Conservation (phyloP, 2,797 vertebrate genomes). For the Danio jaintianensis region DNA sequence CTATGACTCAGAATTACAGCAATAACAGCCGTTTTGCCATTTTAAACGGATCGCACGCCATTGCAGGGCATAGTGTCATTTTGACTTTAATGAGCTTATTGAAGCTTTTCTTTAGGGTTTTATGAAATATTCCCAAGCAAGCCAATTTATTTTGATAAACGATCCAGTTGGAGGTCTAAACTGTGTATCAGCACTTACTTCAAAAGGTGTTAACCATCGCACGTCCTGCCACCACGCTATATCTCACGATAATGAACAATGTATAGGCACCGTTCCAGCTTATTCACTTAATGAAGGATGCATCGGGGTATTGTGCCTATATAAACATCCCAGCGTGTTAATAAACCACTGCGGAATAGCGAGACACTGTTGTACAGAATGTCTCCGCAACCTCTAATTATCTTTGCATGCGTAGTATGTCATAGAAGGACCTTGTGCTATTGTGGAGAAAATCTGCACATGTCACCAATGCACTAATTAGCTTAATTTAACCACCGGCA, state of each 20-base stretch:
- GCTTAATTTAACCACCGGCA: constrained; percentile 13
- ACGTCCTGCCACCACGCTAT: background rate
- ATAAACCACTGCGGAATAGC: constrained; percentile 25
- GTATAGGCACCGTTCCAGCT: constrained; percentile 34
- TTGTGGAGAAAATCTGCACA: constrained; percentile 31
- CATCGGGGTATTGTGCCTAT: constrained; percentile 12
- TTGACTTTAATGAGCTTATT: constrained; percentile 31
- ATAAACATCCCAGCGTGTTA: constrained; percentile 21
- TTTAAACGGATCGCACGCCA: constrained; percentile 20
- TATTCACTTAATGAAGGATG: constrained; percentile 37
- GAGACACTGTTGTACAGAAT: constrained; percentile 14
- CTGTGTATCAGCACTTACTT: constrained; percentile 37
- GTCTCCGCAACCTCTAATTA: constrained; percentile 44
- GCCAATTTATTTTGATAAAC: constrained; percentile 40
- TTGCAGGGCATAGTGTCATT: constrained; percentile 17
- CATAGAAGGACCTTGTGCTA: constrained; percentile 39
- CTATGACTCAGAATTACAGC: constrained; percentile 31
- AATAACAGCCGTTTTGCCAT: constrained; percentile 29
- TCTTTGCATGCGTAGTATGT: constrained; percentile 17
- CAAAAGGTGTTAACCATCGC: constrained; percentile 8
- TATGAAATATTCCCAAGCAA: constrained; percentile 10
- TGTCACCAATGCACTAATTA: constrained; percentile 42
- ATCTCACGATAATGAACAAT: constrained; percentile 43
- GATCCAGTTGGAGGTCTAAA: constrained; percentile 12
- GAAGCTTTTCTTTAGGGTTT: constrained; percentile 20